Percentiles rank a stretch among this genome's conserved stretches.
phyloP scores from a whole-genome alignment of 2,797 vertebrate genomes.

The Lateolabrax maculatus region DNA sequence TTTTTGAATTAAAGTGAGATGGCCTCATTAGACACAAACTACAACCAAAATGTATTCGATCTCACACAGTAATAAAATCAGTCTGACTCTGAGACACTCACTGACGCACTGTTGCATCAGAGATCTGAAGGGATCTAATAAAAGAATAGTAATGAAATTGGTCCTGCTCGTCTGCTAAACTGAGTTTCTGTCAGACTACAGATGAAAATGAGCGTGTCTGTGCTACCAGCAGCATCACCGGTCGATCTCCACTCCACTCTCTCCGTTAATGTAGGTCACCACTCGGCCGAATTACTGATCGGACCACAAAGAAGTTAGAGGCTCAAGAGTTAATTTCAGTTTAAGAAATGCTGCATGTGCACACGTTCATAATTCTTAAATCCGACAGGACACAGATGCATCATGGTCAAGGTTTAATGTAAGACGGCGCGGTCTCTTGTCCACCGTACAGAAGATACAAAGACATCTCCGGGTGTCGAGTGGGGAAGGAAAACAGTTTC shows the following conservation, averaged over 20 bases:
- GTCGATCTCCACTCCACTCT: conserved; percentile 7
- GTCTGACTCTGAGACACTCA: conserved; percentile 14
- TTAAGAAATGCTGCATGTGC: conserved; percentile 33
- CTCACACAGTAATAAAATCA: conserved; percentile 38
- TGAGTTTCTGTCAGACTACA: conserved; percentile 41
- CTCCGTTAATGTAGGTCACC: conserved; percentile 11
- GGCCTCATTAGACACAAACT: conserved; percentile 26
- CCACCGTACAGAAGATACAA: conserved; percentile 19
- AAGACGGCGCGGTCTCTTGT: conserved; percentile 22
- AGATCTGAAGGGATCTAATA: conserved; percentile 42
- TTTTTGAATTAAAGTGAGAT: conserved; percentile 23
- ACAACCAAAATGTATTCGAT: conserved; percentile 29
- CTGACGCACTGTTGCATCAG: conserved; percentile 18
- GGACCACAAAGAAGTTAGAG: conserved; percentile 12
- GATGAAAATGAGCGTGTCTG: conserved; percentile 31
- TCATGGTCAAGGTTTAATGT: conserved; percentile 30
- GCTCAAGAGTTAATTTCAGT: conserved; percentile 30
- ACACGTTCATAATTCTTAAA: conserved; percentile 17
- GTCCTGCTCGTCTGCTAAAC: conserved; percentile 41
- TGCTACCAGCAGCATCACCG: conserved; percentile 8
- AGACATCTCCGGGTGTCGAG: conserved; percentile 10
- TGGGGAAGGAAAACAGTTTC: conserved; percentile 18
- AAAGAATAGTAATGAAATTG: conserved; percentile 35
- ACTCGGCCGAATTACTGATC: conserved; percentile 11
- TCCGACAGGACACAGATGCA: conserved; percentile 29